A percentile compares a stretch with the other conserved stretches of the same genome.
Evolutionary conservation across 2,888 invertebrate genomes (phyloP).

Genomic region (Mesopsocus fuscifrons): DNA sequence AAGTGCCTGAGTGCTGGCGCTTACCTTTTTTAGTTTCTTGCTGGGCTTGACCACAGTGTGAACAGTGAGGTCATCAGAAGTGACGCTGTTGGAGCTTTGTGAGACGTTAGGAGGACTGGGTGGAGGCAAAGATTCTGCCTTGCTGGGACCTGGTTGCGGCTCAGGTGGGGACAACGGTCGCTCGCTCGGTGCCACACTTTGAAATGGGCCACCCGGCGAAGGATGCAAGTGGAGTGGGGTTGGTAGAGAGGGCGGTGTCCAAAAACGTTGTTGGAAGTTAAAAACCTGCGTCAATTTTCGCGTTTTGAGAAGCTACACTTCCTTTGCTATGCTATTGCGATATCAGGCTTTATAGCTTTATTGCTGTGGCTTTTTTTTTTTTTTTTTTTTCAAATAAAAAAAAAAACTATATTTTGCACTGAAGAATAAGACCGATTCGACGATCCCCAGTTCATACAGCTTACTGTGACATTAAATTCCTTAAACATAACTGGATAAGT

Average conservation of each 20-base stretch:
- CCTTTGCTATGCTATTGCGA: no score
- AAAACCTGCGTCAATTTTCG: no score
- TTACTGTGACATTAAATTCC: no score
- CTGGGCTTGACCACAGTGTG: constrained; percentile 11
- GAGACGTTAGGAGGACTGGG: background rate
- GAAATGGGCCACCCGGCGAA: constrained; percentile 1
- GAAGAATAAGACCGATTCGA: no score
- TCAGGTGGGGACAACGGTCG: background rate
- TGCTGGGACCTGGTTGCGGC: background rate
- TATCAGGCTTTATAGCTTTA: no score
- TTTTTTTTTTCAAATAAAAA: no score
- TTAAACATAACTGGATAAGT: no score
- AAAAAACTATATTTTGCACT: no score
- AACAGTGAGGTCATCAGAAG: constrained; percentile 4
- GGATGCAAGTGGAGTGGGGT: background rate
- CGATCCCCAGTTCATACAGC: no score
- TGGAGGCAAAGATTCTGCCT: background rate
- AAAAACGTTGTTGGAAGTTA: constrained; percentile 6
- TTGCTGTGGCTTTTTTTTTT: no score
- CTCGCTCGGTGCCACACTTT: background rate
- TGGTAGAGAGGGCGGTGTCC: background rate
- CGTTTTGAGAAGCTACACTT: no score
- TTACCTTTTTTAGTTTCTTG: constrained; percentile 11
- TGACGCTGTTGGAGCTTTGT: background rate
- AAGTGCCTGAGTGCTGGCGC: no score